A percentile compares a stretch with the other conserved stretches of the same genome.
These are phyloP conservation scores for Daubentonia madagascariensis DNA, from an alignment of 2,113 vertebrate genomes.

Conservation along the genomic window DNA sequence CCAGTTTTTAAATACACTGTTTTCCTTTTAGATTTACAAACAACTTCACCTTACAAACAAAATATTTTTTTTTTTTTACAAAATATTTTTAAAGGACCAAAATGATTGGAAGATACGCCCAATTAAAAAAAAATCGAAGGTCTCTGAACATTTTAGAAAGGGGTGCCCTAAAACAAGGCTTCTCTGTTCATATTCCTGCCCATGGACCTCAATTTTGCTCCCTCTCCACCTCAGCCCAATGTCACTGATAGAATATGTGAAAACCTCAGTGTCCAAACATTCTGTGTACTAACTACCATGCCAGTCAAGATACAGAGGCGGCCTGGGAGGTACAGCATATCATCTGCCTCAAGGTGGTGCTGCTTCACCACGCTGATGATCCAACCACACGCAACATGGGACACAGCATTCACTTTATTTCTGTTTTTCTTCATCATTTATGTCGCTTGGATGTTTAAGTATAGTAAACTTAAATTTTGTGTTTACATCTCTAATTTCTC, in stretches of 20 bases:
- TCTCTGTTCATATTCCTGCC: not conserved
- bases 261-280: not conserved
- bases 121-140: not conserved
- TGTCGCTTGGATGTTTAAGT: not conserved
- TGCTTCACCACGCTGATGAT: not conserved
- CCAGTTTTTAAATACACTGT: not conserved
- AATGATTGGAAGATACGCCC: not conserved
- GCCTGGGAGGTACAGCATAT: not conserved
- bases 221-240: not conserved
- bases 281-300: fast-evolving
- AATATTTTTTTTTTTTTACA: too few species aligned
- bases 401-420: not conserved
- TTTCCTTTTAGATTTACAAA: not conserved
- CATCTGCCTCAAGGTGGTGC: constrained; percentile 55
- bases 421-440: not conserved
- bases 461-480: not conserved
- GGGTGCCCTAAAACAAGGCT: not conserved
- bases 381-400: not conserved
- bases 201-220: fast-evolving
- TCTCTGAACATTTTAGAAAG: not conserved
- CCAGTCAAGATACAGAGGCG: not conserved
- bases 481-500: not conserved
- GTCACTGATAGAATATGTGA: not conserved
- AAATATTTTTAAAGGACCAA: not conserved
- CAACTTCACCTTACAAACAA: not conserved